These are phyloP conservation scores for Psittacula derbiana DNA, from an alignment of 2,797 vertebrate genomes.

Conservation along the genomic window DNA sequence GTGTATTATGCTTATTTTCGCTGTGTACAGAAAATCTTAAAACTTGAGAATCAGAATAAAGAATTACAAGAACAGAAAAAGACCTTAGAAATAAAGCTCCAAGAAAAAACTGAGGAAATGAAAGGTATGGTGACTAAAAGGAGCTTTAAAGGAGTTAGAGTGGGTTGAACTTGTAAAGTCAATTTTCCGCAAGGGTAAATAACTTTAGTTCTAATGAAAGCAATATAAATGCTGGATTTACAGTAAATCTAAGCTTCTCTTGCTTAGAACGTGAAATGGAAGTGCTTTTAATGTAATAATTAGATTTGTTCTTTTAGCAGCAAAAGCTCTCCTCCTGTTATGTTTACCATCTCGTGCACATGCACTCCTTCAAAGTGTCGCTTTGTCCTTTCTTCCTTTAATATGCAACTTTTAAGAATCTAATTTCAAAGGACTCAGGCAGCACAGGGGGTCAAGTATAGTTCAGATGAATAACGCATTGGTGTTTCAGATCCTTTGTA, in stretches of 20 bases:
- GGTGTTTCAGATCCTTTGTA: background rate
- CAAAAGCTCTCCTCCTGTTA: background rate
- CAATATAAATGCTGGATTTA: background rate
- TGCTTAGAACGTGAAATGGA: background rate
- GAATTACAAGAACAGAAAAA: conserved; percentile 82
- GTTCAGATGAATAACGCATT: background rate
- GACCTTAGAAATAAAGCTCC: conserved; percentile 77
- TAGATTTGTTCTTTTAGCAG: background rate
- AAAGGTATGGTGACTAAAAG: conserved; percentile 78
- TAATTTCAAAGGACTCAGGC: background rate
- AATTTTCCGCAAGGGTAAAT: background rate
- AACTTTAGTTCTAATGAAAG: background rate
- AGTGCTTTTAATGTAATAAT: background rate
- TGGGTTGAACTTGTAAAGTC: background rate
- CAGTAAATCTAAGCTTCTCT: background rate
- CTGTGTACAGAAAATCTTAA: conserved; percentile 67
- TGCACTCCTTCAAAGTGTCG: background rate
- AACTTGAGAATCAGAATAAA: conserved; percentile 80
- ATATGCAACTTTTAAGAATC: background rate
- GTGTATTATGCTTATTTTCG: background rate
- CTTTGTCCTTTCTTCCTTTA: background rate
- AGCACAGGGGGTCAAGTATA: background rate
- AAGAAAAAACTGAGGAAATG: conserved; percentile 78
- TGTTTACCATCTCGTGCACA: background rate
- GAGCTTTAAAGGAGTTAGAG: background rate